These are phyloP conservation scores for Dyspetes luteomarginatus DNA, from an alignment of 2,888 invertebrate species.

Conservation along the genomic window DNA sequence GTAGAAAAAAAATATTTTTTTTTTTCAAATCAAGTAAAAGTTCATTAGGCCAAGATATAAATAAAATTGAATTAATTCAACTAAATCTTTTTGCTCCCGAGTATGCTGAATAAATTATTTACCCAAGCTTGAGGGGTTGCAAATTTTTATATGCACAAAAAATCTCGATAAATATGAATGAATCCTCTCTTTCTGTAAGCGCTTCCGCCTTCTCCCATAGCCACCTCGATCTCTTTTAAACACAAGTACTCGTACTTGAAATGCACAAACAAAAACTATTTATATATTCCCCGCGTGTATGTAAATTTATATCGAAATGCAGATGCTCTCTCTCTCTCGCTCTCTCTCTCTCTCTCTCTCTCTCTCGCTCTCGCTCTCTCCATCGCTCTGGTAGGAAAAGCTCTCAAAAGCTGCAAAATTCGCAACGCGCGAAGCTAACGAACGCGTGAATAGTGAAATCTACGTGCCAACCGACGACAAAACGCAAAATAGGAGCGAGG, in stretches of 20 bases:
- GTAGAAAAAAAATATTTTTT: no score
- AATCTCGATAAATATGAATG: no score
- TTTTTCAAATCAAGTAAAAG: no score
- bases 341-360: no score
- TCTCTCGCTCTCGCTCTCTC: no score
- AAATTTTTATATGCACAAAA: no score
- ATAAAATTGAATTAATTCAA: no score
- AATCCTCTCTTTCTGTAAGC: neutral
- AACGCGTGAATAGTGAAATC: constrained; percentile 36
- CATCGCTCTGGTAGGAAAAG: no score
- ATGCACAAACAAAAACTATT: neutral
- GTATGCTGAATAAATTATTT: no score
- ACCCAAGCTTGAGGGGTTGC: no score
- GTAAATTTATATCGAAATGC: neutral
- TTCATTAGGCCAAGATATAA: no score
- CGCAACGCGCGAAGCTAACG: constrained; percentile 24
- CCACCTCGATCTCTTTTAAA: neutral
- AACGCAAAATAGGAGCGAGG: neutral
- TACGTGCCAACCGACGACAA: constrained; percentile 21
- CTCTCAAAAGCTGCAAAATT: constrained; percentile 11
- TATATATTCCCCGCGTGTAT: neutral
- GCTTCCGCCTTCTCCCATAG: neutral
- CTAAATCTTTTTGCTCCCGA: no score
- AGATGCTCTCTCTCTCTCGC: neutral
- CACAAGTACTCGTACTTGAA: neutral